A percentile compares a stretch with the other conserved stretches of the same genome.
Conservation (phyloP, 2,888 invertebrate species). For the Amphiduros pacificus region DNA sequence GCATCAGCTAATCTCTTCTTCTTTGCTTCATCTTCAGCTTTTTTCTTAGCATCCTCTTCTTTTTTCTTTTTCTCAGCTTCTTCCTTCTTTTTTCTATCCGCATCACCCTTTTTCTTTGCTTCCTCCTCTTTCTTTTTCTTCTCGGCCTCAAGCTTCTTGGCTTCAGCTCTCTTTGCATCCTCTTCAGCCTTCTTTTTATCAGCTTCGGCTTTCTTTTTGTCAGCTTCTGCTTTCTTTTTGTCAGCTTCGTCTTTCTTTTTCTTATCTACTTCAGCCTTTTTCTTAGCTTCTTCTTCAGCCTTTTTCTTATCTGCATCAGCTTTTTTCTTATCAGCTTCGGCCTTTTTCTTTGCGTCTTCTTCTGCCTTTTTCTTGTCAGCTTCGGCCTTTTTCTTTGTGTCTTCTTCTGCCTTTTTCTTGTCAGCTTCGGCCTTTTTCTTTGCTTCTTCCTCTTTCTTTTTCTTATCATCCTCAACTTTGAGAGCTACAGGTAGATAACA, state of each 20-base stretch:
- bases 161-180: conserved; percentile 4
- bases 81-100: conserved; percentile 15
- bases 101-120: conserved; percentile 31
- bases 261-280: conserved; percentile 7
- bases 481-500: too few relatives aligned
- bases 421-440: conserved; percentile 14
- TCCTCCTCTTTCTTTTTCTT: conserved; percentile 15
- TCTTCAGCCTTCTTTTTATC: conserved; percentile 14
- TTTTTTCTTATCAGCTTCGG: conserved; percentile 12
- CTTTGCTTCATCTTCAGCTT: conserved; percentile 4
- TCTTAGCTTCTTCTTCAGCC: conserved; percentile 10
- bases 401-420: conserved; percentile 13
- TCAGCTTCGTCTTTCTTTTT: conserved; percentile 16
- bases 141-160: too few relatives aligned
- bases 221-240: conserved; percentile 3
- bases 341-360: conserved; percentile 11
- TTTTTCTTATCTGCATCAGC: conserved; percentile 15
- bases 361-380: conserved; percentile 12
- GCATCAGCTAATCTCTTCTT: conserved; percentile 5
- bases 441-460: conserved; percentile 6
- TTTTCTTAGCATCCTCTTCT: not conserved
- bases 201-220: conserved; percentile 11
- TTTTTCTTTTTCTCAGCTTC: not conserved
- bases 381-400: conserved; percentile 10
- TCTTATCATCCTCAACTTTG: conserved; percentile 5